A percentile compares a stretch with the other conserved stretches of the same genome.
Evolutionary conservation across 30 jellyfish, hydroid and myxozoan species (phyloP).

Genomic region (Turritopsis rubra): DNA sequence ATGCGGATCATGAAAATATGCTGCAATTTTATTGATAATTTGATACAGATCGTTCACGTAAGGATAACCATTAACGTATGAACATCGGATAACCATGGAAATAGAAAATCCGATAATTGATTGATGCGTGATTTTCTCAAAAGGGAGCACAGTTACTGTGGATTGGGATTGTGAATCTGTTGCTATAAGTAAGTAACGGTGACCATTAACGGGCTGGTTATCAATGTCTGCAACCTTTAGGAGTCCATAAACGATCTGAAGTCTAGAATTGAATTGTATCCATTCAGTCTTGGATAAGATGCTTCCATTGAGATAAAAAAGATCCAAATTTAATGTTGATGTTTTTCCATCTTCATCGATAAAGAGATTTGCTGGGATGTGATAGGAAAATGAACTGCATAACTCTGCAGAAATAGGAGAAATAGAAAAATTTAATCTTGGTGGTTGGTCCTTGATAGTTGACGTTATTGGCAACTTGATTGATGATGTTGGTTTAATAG

Average conservation of each 20-base stretch:
- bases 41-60: slow-evolving; percentile 18
- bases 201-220: slow-evolving; percentile 12
- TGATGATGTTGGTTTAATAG: slow-evolving; percentile 23
- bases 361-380: slow-evolving; percentile 53
- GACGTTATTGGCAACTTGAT: slow-evolving; percentile 15
- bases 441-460: slow-evolving; percentile 13
- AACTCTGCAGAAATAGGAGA: slow-evolving; percentile 20
- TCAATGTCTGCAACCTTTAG: slow-evolving; percentile 27
- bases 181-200: slow-evolving; percentile 21
- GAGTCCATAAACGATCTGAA: slow-evolving; percentile 29
- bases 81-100: neutral
- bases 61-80: neutral
- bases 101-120: neutral
- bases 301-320: slow-evolving; percentile 15
- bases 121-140: neutral
- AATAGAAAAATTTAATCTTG: slow-evolving; percentile 13
- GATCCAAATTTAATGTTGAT: slow-evolving; percentile 27
- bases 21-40: slow-evolving; percentile 16
- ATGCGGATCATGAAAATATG: neutral
- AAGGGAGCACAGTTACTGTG: slow-evolving; percentile 17
- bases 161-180: slow-evolving; percentile 34
- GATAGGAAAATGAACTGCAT: slow-evolving; percentile 34
- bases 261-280: slow-evolving; percentile 19
- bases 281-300: slow-evolving; percentile 23
- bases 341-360: slow-evolving; percentile 70